Conservation (phyloP, 1,140 invertebrate species). For the Pemphigus obesinymphae region DNA sequence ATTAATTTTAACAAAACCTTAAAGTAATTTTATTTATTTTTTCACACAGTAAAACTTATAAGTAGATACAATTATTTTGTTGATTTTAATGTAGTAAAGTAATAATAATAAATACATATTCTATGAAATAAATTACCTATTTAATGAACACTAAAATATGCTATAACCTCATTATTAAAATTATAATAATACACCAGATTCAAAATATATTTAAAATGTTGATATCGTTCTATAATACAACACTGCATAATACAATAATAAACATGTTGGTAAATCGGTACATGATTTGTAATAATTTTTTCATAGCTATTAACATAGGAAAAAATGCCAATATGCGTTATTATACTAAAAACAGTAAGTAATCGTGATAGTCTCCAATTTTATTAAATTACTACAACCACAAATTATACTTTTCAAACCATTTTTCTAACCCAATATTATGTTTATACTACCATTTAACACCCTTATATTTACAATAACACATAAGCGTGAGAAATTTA, state of each 20-base stretch:
- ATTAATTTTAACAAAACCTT: too few relatives aligned
- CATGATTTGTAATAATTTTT: background rate
- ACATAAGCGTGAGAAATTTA: slow-evolving; percentile 19
- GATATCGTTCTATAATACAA: background rate
- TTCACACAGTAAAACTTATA: too few relatives aligned
- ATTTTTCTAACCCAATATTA: background rate
- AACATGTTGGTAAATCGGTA: background rate
- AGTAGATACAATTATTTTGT: too few relatives aligned
- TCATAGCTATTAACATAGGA: too few relatives aligned
- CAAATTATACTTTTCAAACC: background rate
- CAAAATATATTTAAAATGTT: background rate
- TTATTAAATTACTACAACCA: background rate
- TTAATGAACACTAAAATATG: too few relatives aligned
- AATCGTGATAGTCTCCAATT: background rate
- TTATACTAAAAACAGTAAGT: background rate
- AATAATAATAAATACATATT: too few relatives aligned
- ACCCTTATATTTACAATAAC: background rate
- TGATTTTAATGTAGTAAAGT: too few relatives aligned
- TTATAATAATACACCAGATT: too few relatives aligned
- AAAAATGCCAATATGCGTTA: too few relatives aligned
- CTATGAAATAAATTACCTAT: too few relatives aligned
- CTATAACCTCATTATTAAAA: too few relatives aligned
- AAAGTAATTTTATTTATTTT: too few relatives aligned
- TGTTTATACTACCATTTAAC: background rate
- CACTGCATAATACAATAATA: background rate